Evolutionary conservation across 1,140 invertebrate species (phyloP).

Genomic region (Formica exsecta): DNA sequence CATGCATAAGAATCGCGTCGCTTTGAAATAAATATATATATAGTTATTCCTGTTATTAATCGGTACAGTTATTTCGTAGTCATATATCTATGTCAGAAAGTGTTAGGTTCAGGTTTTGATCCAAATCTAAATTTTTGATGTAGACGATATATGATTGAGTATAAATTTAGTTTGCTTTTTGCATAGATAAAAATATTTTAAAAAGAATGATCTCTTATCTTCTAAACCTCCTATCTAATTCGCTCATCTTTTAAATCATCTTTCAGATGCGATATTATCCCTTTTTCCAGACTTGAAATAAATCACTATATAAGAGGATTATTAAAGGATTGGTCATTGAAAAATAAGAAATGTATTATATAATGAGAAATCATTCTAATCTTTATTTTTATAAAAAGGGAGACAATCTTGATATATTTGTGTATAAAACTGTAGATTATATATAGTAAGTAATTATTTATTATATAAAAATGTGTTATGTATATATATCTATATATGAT

Average conservation of each 20-base stretch:
- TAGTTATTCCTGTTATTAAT: neutral
- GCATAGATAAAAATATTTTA: neutral
- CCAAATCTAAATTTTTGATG: neutral
- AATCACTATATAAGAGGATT: neutral
- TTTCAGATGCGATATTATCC: neutral
- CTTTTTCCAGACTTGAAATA: neutral
- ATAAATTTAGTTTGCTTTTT: conserved; percentile 23
- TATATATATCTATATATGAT: neutral
- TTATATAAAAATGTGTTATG: neutral
- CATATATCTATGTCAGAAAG: neutral
- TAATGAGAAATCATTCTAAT: neutral
- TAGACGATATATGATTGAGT: neutral
- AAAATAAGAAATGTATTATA: neutral
- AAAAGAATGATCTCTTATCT: neutral
- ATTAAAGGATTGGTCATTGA: neutral
- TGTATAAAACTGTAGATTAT: too few relatives aligned
- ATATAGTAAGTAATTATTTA: neutral
- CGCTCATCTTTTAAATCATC: neutral
- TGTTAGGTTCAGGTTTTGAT: neutral
- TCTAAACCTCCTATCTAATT: neutral
- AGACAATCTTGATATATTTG: too few relatives aligned
- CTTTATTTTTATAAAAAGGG: neutral
- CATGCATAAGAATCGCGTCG: conserved; percentile 4
- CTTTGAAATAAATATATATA: neutral
- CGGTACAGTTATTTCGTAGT: neutral